These are phyloP conservation scores for Cryptocephalus primarius DNA, from an alignment of 2,888 invertebrate genomes.

Conservation along the genomic window DNA sequence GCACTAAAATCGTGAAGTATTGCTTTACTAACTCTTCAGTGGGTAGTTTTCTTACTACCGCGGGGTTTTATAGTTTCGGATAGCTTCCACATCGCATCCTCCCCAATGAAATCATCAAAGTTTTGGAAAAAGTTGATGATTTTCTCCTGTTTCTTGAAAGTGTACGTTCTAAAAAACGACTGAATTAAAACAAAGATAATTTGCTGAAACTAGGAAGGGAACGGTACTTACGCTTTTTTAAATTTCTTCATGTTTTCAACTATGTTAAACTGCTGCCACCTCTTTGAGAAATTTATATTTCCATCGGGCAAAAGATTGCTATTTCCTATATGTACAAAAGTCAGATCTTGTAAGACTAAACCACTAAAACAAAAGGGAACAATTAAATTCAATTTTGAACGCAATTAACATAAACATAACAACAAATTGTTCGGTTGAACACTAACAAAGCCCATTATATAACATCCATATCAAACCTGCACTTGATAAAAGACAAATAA, in stretches of 20 bases:
- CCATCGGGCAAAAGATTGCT: conserved; percentile 80
- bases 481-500: too few species aligned
- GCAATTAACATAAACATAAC: too few species aligned
- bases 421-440: too few species aligned
- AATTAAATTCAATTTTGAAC: neutral
- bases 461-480: too few species aligned
- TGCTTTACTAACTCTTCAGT: conserved; percentile 13
- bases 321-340: conserved; percentile 97
- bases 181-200: conserved; percentile 3
- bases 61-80: conserved; percentile 94
- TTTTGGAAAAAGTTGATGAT: conserved; percentile 93
- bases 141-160: conserved; percentile 85
- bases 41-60: conserved; percentile 46
- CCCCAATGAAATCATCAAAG: conserved; percentile 90
- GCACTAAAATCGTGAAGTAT: conserved; percentile 17
- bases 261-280: conserved; percentile 98
- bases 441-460: too few species aligned
- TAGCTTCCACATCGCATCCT: conserved; percentile 98
- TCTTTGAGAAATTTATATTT: conserved; percentile 88
- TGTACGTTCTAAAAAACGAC: conserved; percentile 66
- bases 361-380: conserved; percentile 54
- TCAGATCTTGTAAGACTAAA: conserved; percentile 94
- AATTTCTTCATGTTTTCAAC: conserved; percentile 97
- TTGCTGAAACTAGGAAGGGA: conserved; percentile 2
- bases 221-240: conserved; percentile 74